A percentile compares a stretch with the other conserved stretches of the same genome.
Evolutionary conservation across 1,140 invertebrate species (phyloP).

Genomic region (Bombus haemorrhoidalis): DNA sequence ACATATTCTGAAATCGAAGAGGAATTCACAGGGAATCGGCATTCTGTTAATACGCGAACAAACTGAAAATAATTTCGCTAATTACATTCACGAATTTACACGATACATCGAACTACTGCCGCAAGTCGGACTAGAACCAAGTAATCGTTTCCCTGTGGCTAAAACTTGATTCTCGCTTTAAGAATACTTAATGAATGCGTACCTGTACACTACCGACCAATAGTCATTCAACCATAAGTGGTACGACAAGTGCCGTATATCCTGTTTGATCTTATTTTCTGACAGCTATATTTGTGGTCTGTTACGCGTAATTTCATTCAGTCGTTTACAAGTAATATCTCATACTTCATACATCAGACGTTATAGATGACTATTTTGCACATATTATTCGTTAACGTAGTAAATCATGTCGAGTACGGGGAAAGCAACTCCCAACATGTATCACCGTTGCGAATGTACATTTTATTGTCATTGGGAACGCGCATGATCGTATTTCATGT

Average conservation of each 20-base stretch:
- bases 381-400: constrained; percentile 9
- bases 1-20: too few relatives aligned
- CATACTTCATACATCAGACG: background rate
- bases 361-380: background rate
- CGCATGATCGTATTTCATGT: background rate
- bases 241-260: constrained; percentile 15
- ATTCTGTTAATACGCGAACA: too few relatives aligned
- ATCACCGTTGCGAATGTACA: background rate
- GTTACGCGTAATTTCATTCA: constrained; percentile 20
- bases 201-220: too few relatives aligned
- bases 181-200: constrained; percentile 8
- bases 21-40: too few relatives aligned
- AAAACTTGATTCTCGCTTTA: background rate
- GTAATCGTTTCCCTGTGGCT: background rate
- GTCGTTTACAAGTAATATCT: constrained; percentile 10
- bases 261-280: constrained; percentile 22
- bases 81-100: background rate
- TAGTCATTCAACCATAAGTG: constrained; percentile 4
- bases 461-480: background rate
- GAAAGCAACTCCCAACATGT: background rate
- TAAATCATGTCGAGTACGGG: constrained; percentile 5
- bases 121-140: too few relatives aligned
- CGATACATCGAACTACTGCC: background rate
- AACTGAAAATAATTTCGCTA: too few relatives aligned
- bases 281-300: constrained; percentile 7